These are phyloP conservation scores for Ptyas mucosa DNA, from an alignment of 2,113 vertebrate species.

Conservation along the genomic window DNA sequence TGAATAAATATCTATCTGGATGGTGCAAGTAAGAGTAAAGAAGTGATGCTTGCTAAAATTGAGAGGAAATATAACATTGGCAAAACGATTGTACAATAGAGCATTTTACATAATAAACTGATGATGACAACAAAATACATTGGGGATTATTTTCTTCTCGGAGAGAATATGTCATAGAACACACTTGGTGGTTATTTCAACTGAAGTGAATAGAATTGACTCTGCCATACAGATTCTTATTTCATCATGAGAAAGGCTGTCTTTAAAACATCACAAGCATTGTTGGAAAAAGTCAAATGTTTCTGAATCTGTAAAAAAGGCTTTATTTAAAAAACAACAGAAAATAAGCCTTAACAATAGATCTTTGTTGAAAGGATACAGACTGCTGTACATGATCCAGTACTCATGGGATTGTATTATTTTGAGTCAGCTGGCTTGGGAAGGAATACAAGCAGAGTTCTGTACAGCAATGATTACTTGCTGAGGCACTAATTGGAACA, in stretches of 20 bases:
- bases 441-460: constrained; percentile 51
- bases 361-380: constrained; percentile 43
- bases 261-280: constrained; percentile 28
- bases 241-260: constrained; percentile 19
- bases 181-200: not conserved
- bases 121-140: not conserved
- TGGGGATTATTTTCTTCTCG: not conserved
- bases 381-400: constrained; percentile 37
- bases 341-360: constrained; percentile 42
- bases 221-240: not conserved
- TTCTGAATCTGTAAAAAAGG: constrained; percentile 36
- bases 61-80: not conserved
- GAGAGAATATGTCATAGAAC: not conserved
- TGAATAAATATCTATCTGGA: not conserved
- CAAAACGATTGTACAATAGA: not conserved
- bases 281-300: constrained; percentile 36
- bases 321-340: constrained; percentile 47
- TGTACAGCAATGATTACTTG: constrained; percentile 53
- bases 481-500: constrained; percentile 50
- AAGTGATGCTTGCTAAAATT: not conserved
- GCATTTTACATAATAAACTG: not conserved
- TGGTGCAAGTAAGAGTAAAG: not conserved
- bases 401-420: constrained; percentile 41
- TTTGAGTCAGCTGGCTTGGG: constrained; percentile 50
- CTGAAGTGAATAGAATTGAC: not conserved